Percentiles rank a stretch among this genome's conserved stretches.
Conservation (phyloP, 2,888 invertebrate species). For the Lordiphosa andalusiaca region DNA sequence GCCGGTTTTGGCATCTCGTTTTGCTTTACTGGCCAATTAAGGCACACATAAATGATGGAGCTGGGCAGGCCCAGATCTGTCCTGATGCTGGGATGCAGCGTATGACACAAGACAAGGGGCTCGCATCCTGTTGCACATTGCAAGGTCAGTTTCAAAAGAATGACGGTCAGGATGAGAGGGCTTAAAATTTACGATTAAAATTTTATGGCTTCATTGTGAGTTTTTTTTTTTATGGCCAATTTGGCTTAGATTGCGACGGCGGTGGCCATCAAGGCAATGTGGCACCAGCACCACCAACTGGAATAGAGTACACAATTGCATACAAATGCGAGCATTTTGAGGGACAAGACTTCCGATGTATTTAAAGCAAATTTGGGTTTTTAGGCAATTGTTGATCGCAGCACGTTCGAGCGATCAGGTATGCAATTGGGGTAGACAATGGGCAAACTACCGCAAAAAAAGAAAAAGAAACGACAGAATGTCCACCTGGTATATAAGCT, state of each 20-base stretch:
- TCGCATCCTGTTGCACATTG: conserved; percentile 48
- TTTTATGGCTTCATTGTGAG: conserved; percentile 31
- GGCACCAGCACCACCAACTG: conserved; percentile 25
- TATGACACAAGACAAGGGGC: background rate
- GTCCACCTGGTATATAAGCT: conserved; percentile 62
- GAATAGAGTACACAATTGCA: conserved; percentile 21
- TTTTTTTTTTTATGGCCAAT: conserved; percentile 49
- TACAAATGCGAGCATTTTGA: conserved; percentile 50
- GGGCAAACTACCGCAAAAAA: conserved; percentile 42
- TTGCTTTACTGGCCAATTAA: conserved; percentile 38
- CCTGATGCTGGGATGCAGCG: background rate
- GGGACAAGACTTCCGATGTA: conserved; percentile 44
- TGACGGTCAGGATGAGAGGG: conserved; percentile 37
- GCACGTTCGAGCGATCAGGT: conserved; percentile 21
- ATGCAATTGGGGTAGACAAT: conserved; percentile 26
- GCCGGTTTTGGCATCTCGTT: conserved; percentile 46
- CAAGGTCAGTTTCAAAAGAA: conserved; percentile 25
- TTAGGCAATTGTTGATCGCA: background rate
- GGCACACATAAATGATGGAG: conserved; percentile 20
- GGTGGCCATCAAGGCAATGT: conserved; percentile 20
- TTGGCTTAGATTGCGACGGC: conserved; percentile 37
- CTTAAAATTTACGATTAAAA: conserved; percentile 30
- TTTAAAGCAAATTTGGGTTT: conserved; percentile 7
- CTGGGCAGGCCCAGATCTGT: conserved; percentile 5
- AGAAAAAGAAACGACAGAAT: conserved; percentile 25